Evolutionary conservation across 2,888 invertebrate species (phyloP), one percentile per base, ranked within the genome.

Genomic region (Dryococelus australis): DNA sequence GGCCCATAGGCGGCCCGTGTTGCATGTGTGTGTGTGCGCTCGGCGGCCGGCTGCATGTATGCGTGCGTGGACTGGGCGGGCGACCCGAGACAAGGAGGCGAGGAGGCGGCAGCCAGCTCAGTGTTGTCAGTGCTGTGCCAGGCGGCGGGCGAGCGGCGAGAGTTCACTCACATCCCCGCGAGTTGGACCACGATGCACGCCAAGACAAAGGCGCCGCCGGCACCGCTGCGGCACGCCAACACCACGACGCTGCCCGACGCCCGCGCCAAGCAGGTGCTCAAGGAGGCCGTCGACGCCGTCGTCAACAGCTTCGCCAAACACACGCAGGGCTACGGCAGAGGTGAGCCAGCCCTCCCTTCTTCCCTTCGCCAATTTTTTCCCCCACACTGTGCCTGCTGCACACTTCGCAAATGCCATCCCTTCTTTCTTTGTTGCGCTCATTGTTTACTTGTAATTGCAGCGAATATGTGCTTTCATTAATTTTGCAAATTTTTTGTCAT

Each of bases 291-390:
- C 28, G 95, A 96, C 91, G 95, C 95, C 26, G 95, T 96, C 85
- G 95, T 96, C 90, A 95, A 95, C 92, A 95, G 95, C 92, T 96
- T 96, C 92, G 95, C 95, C 51, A 96, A 95, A 91, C 95, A 96
- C 90, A 95, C 95, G 78, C 95, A 95, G 91, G 95, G 95, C 89
- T 95, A 95, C 91, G 95, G 95, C 88, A 92, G 95, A 94, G 95
- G 95, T 95, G 92, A 93, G 92, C 91, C 84, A n/a, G n/a, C n/a
- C n/a, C n/a, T n/a, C n/a, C n/a, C n/a, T n/a, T n/a, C 47, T 16
- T 43, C 28, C 35, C 47, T 16, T 43, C 28, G 80, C 24, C 65
- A 28, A 24, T 78, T 47, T 43, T 28, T 80, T n/a, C 35, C 20
- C 47, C 43, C 85, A 9, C 85, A 20, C 20, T 20, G 24, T 24